Evolutionary conservation across 2,888 invertebrate species (phyloP).

Genomic region (Pterostichus niger): DNA sequence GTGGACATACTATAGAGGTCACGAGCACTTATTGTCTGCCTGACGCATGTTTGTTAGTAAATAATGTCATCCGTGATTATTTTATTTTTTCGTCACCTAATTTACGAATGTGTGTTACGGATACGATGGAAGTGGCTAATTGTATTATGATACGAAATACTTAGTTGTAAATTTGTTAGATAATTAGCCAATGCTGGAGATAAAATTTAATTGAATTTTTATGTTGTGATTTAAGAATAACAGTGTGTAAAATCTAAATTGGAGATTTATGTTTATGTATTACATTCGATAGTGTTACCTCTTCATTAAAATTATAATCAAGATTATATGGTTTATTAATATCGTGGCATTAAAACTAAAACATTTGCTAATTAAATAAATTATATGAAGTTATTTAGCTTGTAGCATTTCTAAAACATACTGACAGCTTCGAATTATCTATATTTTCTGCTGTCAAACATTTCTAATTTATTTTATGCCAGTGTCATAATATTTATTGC

Average conservation of each 20-base stretch:
- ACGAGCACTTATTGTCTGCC: slow-evolving; percentile 27
- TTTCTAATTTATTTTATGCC: too few species aligned
- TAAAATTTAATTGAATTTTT: too few species aligned
- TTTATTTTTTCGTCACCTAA: slow-evolving; percentile 24
- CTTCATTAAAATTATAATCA: background rate
- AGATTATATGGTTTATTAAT: too few species aligned
- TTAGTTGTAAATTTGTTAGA: slow-evolving; percentile 8
- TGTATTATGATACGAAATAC: slow-evolving; percentile 6
- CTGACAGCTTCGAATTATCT: too few species aligned
- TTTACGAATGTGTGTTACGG: slow-evolving; percentile 34
- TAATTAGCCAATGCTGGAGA: background rate
- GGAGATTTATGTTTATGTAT: background rate
- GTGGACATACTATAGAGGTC: slow-evolving; percentile 32
- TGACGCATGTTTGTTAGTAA: slow-evolving; percentile 30
- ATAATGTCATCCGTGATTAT: slow-evolving; percentile 32
- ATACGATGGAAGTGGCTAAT: slow-evolving; percentile 15
- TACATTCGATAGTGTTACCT: background rate
- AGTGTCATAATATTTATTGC: too few species aligned
- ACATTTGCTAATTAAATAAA: too few species aligned
- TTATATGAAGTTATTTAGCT: too few species aligned
- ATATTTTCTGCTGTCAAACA: too few species aligned
- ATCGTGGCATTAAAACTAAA: too few species aligned
- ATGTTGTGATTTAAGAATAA: too few species aligned
- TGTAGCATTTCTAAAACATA: too few species aligned
- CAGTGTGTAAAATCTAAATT: background rate